Evolutionary conservation across 2,888 invertebrate genomes (phyloP).

Genomic region (Laothoe populi): DNA sequence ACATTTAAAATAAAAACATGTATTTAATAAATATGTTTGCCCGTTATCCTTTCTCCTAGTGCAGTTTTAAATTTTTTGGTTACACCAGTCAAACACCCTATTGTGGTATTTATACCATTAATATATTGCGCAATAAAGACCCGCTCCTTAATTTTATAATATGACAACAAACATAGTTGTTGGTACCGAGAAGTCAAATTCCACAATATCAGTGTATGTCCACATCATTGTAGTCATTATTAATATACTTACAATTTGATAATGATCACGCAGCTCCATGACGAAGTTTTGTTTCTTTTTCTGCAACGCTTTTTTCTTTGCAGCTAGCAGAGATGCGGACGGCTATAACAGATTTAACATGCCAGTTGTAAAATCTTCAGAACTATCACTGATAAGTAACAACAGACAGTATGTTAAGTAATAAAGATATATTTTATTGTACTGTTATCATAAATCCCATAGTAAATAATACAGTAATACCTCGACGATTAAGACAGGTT

Average conservation of each 20-base stretch:
- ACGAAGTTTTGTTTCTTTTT: slow-evolving; percentile 82
- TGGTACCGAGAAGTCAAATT: too few relatives aligned
- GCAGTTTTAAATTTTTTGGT: too few relatives aligned
- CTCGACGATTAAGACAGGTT: neutral
- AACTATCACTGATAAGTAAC: slow-evolving; percentile 10
- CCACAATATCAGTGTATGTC: too few relatives aligned
- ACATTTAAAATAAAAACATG: too few relatives aligned
- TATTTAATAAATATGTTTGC: too few relatives aligned
- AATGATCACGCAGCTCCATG: slow-evolving; percentile 86
- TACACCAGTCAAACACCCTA: too few relatives aligned
- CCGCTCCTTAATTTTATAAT: too few relatives aligned
- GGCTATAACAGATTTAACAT: slow-evolving; percentile 54
- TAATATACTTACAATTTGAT: slow-evolving; percentile 84
- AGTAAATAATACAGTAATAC: neutral
- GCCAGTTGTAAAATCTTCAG: neutral
- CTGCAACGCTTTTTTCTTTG: slow-evolving; percentile 87
- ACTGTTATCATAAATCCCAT: neutral
- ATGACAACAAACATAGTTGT: too few relatives aligned
- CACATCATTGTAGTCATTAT: too few relatives aligned
- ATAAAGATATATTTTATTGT: slow-evolving; percentile 3
- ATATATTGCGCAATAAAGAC: too few relatives aligned
- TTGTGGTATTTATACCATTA: too few relatives aligned
- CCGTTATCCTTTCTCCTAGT: too few relatives aligned
- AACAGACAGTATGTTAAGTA: neutral
- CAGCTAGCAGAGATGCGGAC: slow-evolving; percentile 86